Evolutionary conservation across 2,113 vertebrate species (phyloP), one percentile per base, ranked within the genome.

Genomic region (Zapornia atra): DNA sequence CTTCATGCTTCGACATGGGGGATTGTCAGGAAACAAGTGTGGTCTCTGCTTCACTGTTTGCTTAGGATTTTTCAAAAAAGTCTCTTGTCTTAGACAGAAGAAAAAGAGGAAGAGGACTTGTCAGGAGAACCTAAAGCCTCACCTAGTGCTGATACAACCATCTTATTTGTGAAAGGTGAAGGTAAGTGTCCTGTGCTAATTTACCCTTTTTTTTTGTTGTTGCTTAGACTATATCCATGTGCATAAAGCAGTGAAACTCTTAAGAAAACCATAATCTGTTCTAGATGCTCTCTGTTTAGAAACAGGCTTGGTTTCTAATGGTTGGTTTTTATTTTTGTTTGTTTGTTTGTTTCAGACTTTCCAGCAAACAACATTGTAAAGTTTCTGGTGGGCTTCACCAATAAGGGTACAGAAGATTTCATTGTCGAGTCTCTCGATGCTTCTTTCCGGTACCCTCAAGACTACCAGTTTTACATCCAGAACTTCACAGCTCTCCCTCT

Each of bases 391-490:
- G 99, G 99, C 82, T 99, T 99, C 97, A 99, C 98, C 85, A 99
- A 99, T 94, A 99, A 99, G 95, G 99, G 99, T 51, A 7, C 98
- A 31, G 99, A 99, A 82, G 98, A 99, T 95, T 99, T 99, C 90
- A 93, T 99, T 7, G 97, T 99, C 0, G 99, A 99, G 77, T 99
- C 99, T 64, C 98, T 99, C 3, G 99, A 99, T 65, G 99, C 99
- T 28, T 99, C 99, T 1, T 99, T 99, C 98, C 99, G 99, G 54
- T 99, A 99, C 82, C 99, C 99, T 38, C 99, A 99, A 95, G 99
- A 99, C 97, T 99, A 99, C 87, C 99, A 99, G 98, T 99, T 99
- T 96, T 99, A 99, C 82, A 99, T 99, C 97, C 99, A 99, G 98
- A 99, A 99, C 98, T 99, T 99, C 98, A 99, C 99, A 1, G 99